Evolutionary conservation across 2,797 vertebrate genomes (phyloP).

Genomic region (Galaxias olidus): DNA sequence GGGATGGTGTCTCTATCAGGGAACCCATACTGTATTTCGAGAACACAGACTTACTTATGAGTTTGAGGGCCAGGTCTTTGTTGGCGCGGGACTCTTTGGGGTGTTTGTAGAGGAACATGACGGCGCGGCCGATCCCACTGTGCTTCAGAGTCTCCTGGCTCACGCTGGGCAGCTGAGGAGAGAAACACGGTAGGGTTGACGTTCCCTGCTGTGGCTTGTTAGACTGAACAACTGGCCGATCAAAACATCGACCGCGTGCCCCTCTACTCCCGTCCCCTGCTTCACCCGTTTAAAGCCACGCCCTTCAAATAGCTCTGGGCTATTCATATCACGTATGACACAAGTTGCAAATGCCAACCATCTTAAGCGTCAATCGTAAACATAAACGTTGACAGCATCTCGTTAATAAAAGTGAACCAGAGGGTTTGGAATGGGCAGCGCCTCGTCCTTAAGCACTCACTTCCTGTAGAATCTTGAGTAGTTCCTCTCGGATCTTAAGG

Average conservation of each 20-base stretch:
- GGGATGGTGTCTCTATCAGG: neutral
- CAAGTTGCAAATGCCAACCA: too few relatives aligned
- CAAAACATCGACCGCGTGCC: too few relatives aligned
- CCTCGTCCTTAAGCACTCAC: slow-evolving; percentile 63
- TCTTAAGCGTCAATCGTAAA: too few relatives aligned
- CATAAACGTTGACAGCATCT: too few relatives aligned
- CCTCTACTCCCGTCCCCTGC: too few relatives aligned
- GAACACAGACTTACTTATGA: slow-evolving; percentile 85
- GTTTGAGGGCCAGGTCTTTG: slow-evolving; percentile 96
- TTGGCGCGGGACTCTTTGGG: slow-evolving; percentile 93
- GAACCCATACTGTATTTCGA: neutral
- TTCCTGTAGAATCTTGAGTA: slow-evolving; percentile 93
- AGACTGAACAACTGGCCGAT: too few relatives aligned
- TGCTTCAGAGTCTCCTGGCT: slow-evolving; percentile 98
- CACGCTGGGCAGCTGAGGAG: slow-evolving; percentile 88
- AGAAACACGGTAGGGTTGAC: neutral
- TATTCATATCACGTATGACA: too few relatives aligned
- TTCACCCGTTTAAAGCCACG: too few relatives aligned
- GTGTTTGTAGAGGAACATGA: slow-evolving; percentile 99
- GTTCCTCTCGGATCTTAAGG: slow-evolving; percentile 90
- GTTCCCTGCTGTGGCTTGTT: too few relatives aligned
- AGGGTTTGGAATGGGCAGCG: too few relatives aligned
- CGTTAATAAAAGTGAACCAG: too few relatives aligned
- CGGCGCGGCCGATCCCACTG: slow-evolving; percentile 93
- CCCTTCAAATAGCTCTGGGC: too few relatives aligned